phyloP scores from a whole-genome alignment of 2,888 invertebrate species.

The Heliconius ethilla region DNA sequence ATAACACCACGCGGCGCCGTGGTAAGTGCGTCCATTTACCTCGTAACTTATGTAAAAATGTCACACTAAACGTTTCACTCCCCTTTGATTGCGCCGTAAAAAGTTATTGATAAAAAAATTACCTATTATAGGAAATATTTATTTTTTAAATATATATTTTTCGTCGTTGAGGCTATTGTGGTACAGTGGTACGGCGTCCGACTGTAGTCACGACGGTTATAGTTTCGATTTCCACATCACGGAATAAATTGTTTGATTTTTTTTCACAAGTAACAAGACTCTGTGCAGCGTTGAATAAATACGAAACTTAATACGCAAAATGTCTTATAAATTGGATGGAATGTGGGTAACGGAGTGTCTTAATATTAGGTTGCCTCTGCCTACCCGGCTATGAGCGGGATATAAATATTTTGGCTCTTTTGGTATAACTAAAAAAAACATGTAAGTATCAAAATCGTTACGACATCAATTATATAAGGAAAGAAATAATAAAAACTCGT shows the following conservation, averaged over 20 bases:
- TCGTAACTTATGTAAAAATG: constrained; percentile 20
- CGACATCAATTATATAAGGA: neutral
- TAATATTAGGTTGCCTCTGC: too few relatives aligned
- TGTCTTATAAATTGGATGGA: neutral
- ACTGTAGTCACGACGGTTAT: neutral
- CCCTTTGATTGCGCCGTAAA: constrained; percentile 14
- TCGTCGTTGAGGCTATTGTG: neutral
- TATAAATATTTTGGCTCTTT: too few relatives aligned
- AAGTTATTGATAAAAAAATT: neutral
- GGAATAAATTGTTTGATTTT: neutral
- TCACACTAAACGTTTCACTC: constrained; percentile 16
- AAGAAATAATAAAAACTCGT: neutral
- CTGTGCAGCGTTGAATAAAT: too few relatives aligned
- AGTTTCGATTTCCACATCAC: neutral
- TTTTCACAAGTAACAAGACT: neutral
- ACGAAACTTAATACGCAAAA: neutral
- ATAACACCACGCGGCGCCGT: neutral
- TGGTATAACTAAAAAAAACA: too few relatives aligned
- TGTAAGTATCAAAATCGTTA: too few relatives aligned
- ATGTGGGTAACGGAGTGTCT: neutral
- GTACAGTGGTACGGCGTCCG: neutral
- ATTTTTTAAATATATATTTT: neutral
- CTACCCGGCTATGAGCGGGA: too few relatives aligned
- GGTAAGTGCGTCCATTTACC: constrained; percentile 21
- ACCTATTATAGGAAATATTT: neutral